Evolutionary conservation across 2,113 vertebrate species (phyloP).

Genomic region (Rhegmatorhina hoffmannsi): DNA sequence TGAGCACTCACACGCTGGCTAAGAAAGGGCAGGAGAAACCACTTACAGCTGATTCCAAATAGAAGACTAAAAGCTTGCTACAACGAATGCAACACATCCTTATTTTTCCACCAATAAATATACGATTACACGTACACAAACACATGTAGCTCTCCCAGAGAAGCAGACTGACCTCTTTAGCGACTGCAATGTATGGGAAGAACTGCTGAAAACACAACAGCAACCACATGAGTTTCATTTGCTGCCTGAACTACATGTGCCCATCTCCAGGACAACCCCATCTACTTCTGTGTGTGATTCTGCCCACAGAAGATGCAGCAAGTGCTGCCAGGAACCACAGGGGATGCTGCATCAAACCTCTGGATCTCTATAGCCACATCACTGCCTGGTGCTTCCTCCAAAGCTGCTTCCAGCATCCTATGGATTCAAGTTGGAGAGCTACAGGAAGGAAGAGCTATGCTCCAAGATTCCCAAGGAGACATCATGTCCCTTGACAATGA

Average conservation of each 20-base stretch:
- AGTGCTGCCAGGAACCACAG: not conserved
- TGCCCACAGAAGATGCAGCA: not conserved
- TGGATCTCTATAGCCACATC: not conserved
- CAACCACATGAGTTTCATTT: not conserved
- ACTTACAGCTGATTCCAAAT: not conserved
- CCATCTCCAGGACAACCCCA: not conserved
- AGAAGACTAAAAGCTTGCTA: not conserved
- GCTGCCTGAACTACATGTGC: not conserved
- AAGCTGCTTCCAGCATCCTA: not conserved
- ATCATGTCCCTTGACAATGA: not conserved
- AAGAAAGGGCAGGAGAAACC: not conserved
- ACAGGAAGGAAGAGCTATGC: not conserved
- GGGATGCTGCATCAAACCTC: not conserved
- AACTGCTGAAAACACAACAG: not conserved
- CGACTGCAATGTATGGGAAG: not conserved
- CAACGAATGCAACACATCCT: not conserved
- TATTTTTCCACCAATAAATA: not conserved
- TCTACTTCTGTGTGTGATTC: accelerated
- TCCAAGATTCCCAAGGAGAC: not conserved
- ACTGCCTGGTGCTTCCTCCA: accelerated
- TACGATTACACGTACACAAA: accelerated
- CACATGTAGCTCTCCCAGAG: not conserved
- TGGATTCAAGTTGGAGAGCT: not conserved
- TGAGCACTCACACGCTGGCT: not conserved
- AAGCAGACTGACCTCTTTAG: not conserved